Evolutionary conservation across 2,888 invertebrate species (phyloP).

Genomic region (Epistrophe grossulariae): DNA sequence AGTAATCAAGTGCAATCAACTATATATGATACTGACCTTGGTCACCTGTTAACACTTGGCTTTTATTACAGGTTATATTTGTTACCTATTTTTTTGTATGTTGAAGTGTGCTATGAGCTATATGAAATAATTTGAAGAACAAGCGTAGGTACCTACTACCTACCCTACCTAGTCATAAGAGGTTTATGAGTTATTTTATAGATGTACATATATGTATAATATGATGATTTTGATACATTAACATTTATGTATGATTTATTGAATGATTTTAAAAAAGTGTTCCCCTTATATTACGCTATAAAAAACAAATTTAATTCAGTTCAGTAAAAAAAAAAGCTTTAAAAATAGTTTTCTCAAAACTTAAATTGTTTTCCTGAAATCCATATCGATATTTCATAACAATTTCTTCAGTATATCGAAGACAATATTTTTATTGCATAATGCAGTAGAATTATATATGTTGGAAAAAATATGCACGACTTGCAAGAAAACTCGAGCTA

Average conservation of each 20-base stretch:
- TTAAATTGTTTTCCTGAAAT: neutral
- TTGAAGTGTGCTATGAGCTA: constrained; percentile 12
- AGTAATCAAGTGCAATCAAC: constrained; percentile 44
- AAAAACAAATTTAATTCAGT: no score
- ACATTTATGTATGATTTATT: no score
- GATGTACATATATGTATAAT: no score
- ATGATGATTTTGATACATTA: no score
- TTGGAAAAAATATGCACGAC: neutral
- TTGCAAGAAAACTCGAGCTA: neutral
- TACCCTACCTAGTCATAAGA: neutral
- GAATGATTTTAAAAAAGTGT: no score
- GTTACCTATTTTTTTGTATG: neutral
- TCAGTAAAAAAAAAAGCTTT: no score
- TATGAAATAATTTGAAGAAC: constrained; percentile 6
- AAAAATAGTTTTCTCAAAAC: neutral
- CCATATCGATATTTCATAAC: constrained; percentile 6
- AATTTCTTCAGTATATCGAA: constrained; percentile 2
- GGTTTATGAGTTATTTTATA: neutral
- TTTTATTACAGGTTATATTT: neutral
- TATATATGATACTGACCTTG: constrained; percentile 42
- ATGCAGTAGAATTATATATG: neutral
- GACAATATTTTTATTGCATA: neutral
- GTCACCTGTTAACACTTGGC: constrained; percentile 21
- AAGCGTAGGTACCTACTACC: no score
- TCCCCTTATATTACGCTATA: no score